Base-by-base conservation (phyloP, 2,797 vertebrate species). In the Natrix natrix region DNA sequence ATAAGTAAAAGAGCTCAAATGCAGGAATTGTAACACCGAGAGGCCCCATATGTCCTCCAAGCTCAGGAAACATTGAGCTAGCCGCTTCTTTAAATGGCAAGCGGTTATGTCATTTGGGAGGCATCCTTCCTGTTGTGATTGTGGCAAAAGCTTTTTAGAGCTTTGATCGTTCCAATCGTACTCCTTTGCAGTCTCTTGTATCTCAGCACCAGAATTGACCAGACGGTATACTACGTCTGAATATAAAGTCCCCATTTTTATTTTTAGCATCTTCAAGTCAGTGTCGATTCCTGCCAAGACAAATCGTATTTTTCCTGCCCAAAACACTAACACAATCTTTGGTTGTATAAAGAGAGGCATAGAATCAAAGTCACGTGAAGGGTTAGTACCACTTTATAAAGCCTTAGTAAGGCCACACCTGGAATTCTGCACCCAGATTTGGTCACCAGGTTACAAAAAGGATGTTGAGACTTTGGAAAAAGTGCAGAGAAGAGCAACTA, bases 21-120 rank as follows among this genome's bases (percentile, higher is more conserved):
- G 96, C 97, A 96, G 95, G 96, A 97, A 97, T 96, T 97, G 96
- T 97, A 96, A 97, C 97, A 95, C 88, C 94, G 95, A 97, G 97
- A 97, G 95, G 94, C 17, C 96, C 97, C 97, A 96, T 97, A 98
- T 97, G 97, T 95, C 95, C 89, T 94, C 83, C 92, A 74, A 61
- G 91, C 43, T 89, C 78, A 55, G 96, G 87, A 92, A 95, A 97
- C 61, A 91, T 91, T 88, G 93, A 92, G 94, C 95, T 95, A 94
- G 94, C 94, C 7, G 74, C 61, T 95, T 91, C 88, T 86, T 94
- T 90, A 95, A 95, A 95, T 37, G 90, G 74, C 90, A 61, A 88
- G 74, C 57, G 55, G 90, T 43, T 10, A 60, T 92, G 91, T 90
- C 4, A 92, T 26, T 0, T 0, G 60, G 91, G 57, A 88, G 94